A percentile compares a stretch with the other conserved stretches of the same genome.
Evolutionary conservation across 2,113 vertebrate genomes (phyloP).

Genomic region (Aptenodytes forsteri): DNA sequence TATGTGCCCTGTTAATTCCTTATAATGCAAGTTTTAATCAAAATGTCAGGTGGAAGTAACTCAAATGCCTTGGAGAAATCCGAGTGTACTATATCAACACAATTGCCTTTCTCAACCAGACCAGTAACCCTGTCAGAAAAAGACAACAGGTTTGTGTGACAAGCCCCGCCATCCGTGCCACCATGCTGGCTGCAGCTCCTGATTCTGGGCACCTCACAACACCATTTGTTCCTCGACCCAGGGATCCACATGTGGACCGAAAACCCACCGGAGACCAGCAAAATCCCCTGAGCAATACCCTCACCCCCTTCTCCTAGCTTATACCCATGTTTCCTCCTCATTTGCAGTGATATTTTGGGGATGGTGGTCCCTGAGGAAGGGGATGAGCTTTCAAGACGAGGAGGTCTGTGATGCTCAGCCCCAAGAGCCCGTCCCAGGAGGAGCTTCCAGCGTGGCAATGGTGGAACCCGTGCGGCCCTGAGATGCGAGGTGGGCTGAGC

Average conservation of each 20-base stretch:
- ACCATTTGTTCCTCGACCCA: background rate
- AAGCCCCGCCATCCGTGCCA: background rate
- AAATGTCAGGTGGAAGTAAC: conserved; percentile 67
- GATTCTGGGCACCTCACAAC: background rate
- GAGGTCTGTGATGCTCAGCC: background rate
- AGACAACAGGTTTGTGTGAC: background rate
- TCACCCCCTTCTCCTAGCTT: background rate
- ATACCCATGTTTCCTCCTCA: background rate
- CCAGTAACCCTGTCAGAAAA: background rate
- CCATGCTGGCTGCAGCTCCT: background rate
- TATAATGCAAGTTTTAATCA: conserved; percentile 70
- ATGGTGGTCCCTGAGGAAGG: background rate
- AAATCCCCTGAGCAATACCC: background rate
- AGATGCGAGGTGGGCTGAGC: background rate
- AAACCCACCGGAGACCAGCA: background rate
- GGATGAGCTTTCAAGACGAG: background rate
- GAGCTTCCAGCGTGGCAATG: fast-evolving
- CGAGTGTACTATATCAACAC: background rate
- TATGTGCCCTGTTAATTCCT: conserved; percentile 60
- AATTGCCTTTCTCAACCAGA: background rate
- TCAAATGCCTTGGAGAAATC: conserved; percentile 52
- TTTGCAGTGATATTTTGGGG: background rate
- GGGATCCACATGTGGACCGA: fast-evolving
- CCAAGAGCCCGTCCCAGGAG: background rate
- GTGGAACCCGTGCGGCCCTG: background rate